These are phyloP conservation scores for Planococcus citri DNA, from an alignment of 1,140 invertebrate species.

Conservation along the genomic window DNA sequence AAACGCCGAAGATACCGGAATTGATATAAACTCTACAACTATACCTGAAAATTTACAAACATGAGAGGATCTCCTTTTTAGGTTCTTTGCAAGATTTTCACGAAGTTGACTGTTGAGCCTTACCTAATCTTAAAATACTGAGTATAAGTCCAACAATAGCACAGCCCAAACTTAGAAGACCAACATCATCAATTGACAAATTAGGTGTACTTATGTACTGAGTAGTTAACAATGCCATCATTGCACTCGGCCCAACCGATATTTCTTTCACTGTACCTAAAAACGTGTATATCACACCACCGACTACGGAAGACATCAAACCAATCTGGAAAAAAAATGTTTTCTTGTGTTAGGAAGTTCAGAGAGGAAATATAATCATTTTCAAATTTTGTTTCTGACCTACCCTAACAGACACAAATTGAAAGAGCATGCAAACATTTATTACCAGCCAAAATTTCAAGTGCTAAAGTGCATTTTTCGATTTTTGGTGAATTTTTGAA, in stretches of 20 bases:
- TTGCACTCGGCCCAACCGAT: background rate
- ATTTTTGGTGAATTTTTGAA: too few relatives aligned
- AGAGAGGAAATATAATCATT: too few relatives aligned
- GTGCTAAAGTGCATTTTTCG: too few relatives aligned
- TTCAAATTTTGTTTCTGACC: too few relatives aligned
- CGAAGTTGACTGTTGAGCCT: too few relatives aligned
- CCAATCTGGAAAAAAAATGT: background rate
- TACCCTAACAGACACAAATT: too few relatives aligned
- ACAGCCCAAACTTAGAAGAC: constrained; percentile 10
- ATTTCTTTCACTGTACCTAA: background rate
- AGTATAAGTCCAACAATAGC: constrained; percentile 1
- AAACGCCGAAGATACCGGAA: constrained; percentile 11
- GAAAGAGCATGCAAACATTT: too few relatives aligned
- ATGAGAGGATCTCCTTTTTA: too few relatives aligned
- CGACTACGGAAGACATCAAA: constrained; percentile 12
- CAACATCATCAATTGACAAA: constrained; percentile 6
- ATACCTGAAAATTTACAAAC: constrained; percentile 5
- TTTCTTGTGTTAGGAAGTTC: too few relatives aligned
- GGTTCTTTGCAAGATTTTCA: too few relatives aligned
- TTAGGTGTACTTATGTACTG: background rate
- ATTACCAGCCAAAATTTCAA: too few relatives aligned
- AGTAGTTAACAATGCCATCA: background rate
- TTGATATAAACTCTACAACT: constrained; percentile 10
- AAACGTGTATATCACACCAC: background rate
- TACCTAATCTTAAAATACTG: constrained; percentile 16